phyloP scores from a whole-genome alignment of 1,140 invertebrate genomes.

The Parasteatoda tepidariorum region DNA sequence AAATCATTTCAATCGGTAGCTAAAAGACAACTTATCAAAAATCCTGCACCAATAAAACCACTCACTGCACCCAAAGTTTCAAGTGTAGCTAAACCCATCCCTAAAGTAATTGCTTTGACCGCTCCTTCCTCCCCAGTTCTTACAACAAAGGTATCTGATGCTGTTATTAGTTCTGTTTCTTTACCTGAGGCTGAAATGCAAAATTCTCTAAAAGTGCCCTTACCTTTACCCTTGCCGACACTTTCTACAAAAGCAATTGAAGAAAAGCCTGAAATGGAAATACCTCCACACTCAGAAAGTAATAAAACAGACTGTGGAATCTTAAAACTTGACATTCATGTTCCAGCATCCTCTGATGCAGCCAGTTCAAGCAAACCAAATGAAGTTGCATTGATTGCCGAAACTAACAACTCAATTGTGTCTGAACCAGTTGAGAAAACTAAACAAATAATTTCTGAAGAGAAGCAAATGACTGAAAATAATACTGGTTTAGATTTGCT shows the following conservation, averaged over 20 bases:
- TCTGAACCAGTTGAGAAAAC: too few relatives aligned
- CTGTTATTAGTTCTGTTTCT: not conserved
- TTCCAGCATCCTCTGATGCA: too few relatives aligned
- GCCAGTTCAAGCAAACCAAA: too few relatives aligned
- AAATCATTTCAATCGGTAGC: constrained; percentile 14
- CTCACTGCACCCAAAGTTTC: not conserved
- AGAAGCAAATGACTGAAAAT: too few relatives aligned
- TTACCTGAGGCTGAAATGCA: not conserved
- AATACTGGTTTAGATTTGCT: too few relatives aligned
- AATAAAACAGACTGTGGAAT: not conserved
- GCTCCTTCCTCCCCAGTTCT: not conserved
- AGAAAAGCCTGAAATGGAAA: not conserved
- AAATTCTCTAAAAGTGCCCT: not conserved
- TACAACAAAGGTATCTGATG: not conserved
- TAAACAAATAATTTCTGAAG: too few relatives aligned
- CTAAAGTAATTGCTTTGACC: not conserved
- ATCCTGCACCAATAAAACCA: not conserved
- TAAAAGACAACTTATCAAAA: constrained; percentile 18
- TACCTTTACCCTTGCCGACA: not conserved
- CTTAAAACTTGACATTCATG: too few relatives aligned
- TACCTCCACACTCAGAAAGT: not conserved
- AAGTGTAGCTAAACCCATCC: not conserved
- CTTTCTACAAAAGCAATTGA: not conserved
- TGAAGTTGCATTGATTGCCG: too few relatives aligned
- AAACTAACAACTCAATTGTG: too few relatives aligned